phyloP scores from a whole-genome alignment of 2,113 vertebrate genomes.

The Tonatia bakeri region DNA sequence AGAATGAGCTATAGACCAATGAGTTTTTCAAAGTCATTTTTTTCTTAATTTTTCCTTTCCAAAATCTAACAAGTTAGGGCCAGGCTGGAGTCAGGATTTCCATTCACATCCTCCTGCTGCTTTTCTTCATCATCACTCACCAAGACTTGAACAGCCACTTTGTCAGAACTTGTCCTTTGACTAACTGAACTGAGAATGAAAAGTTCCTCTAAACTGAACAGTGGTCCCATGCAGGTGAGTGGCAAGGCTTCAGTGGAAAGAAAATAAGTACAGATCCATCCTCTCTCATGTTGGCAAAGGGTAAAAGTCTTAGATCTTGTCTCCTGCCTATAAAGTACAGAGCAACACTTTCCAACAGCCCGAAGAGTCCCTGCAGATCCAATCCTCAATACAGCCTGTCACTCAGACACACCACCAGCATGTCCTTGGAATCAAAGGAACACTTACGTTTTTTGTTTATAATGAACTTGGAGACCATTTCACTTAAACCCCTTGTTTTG shows the following conservation, averaged over 20 bases:
- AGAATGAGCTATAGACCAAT: neutral
- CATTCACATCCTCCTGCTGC: neutral
- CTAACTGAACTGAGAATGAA: conserved; percentile 7
- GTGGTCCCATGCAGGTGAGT: neutral
- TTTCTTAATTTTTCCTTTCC: neutral
- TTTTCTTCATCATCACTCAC: neutral
- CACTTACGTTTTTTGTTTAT: neutral
- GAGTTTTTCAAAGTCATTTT: neutral
- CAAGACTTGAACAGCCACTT: neutral
- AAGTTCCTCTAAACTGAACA: neutral
- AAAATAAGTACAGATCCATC: neutral
- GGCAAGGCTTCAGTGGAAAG: neutral
- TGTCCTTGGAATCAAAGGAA: neutral
- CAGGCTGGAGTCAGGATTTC: neutral
- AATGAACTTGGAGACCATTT: neutral
- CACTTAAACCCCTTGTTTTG: neutral
- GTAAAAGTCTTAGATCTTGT: neutral
- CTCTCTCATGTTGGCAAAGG: neutral
- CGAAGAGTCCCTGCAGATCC: neutral
- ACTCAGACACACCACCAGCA: neutral
- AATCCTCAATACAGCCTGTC: neutral
- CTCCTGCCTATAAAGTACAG: neutral
- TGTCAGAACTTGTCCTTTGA: conserved; percentile 27
- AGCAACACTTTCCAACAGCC: neutral
- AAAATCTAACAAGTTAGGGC: neutral